Base-by-base conservation (phyloP, 1,140 invertebrate genomes). In the Varroa destructor region DNA sequence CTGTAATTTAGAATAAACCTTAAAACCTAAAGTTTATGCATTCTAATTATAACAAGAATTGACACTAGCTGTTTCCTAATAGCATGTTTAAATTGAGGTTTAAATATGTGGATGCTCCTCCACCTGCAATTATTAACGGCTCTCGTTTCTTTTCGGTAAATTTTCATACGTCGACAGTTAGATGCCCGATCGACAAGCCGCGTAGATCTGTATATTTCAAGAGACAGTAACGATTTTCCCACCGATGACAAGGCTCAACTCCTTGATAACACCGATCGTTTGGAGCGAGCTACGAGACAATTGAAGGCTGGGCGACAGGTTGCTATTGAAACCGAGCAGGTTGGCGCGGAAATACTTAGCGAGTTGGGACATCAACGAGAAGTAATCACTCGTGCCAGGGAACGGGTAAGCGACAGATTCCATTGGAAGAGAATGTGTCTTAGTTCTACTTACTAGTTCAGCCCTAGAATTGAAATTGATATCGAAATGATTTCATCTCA, bases 261-360 rank as follows among this genome's bases (percentile, higher is more conserved):
- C 14, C 79, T 95, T 12, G 89, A 93, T 77, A 91, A 91, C 76
- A 89, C 90, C 0, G 92, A 94, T 75, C 83, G 84, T 72, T 82
- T 95, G 71, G 91, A 95, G 77, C 81, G 89, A 43, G 84, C 87
- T 0, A 87, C 88, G 6, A 85, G 87, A 76, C 85, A 85, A 55
- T 81, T 95, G 6, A 87, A 87, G 0, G 88, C 92, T 76, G 90
- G 91, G 0, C 93, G 93, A 81, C 83, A 87, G 71, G 85, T 92
- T 55, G 83, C 89, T 14, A 74, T 96, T 55, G 92, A 95, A 82
- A 93, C 91, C 0, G 89, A 93, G 81, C 86, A 88, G 79, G 87
- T 92, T 67, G 90, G 90, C 1, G 83, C 86, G 0, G 85, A 89
- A 57, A 88, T 93, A 14, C 79, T 93, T 12, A 87, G 87, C 73